Evolutionary conservation across 1,140 invertebrate species (phyloP).

Genomic region (Xylocopa sonorina): DNA sequence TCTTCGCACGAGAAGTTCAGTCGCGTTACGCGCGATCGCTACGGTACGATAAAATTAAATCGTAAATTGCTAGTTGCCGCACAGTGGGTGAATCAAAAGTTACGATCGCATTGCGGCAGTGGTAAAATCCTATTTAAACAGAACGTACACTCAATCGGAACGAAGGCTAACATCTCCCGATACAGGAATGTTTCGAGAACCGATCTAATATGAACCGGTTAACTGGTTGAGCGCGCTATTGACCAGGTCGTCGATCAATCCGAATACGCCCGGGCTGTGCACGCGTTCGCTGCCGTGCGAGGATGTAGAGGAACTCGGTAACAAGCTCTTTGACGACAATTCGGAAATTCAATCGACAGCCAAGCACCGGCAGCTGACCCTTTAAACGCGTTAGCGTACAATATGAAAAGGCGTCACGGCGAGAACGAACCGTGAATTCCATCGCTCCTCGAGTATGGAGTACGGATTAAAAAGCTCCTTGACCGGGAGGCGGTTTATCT

Average conservation of each 20-base stretch:
- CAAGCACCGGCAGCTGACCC: not conserved
- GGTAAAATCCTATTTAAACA: not conserved
- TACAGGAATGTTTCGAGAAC: too few relatives aligned
- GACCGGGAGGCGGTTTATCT: not conserved
- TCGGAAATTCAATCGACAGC: constrained; percentile 45
- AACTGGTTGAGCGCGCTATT: not conserved
- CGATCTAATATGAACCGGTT: not conserved
- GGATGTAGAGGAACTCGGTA: constrained; percentile 16
- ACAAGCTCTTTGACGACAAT: constrained; percentile 43
- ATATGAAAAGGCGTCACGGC: constrained; percentile 16
- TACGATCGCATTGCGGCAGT: not conserved
- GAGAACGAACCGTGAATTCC: not conserved
- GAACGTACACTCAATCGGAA: not conserved
- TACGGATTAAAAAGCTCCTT: not conserved
- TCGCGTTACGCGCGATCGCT: not conserved
- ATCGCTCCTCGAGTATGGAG: not conserved
- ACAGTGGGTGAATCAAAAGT: not conserved
- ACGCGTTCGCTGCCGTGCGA: not conserved
- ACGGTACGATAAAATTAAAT: not conserved
- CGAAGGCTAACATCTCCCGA: not conserved
- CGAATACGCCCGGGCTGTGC: not conserved
- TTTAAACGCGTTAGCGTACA: not conserved
- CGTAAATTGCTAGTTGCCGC: not conserved
- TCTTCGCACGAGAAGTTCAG: not conserved
- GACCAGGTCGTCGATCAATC: not conserved